Evolutionary conservation across 1,140 invertebrate genomes (phyloP).

Genomic region (Thaumetopoea pityocampa): DNA sequence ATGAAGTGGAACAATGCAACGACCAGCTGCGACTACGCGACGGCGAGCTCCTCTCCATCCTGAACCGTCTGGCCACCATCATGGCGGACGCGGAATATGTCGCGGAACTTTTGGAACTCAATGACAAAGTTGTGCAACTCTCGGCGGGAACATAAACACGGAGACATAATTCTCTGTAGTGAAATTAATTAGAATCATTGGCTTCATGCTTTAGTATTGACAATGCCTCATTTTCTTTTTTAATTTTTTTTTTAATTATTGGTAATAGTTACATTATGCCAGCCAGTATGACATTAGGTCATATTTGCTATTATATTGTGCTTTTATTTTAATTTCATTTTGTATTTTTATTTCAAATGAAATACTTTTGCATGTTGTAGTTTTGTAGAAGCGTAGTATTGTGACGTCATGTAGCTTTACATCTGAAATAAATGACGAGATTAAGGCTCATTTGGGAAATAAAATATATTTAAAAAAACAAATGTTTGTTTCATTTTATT

Average conservation of each 20-base stretch:
- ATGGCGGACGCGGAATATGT: constrained; percentile 85
- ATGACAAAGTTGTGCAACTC: constrained; percentile 83
- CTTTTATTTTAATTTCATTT: no score
- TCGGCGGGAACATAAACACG: constrained; percentile 84
- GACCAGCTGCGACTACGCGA: constrained; percentile 82
- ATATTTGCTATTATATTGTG: no score
- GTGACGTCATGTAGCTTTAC: no score
- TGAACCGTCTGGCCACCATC: constrained; percentile 80
- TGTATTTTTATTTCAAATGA: no score
- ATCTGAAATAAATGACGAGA: constrained; percentile 14
- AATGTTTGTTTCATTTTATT: constrained; percentile 13
- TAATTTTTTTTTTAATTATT: no score
- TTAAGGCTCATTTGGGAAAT: constrained; percentile 21
- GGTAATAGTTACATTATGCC: no score
- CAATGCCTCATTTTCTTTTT: no score
- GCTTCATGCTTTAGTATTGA: no score
- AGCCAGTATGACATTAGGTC: no score
- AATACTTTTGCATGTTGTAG: no score
- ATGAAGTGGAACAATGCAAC: constrained; percentile 81
- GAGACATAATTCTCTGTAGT: not conserved
- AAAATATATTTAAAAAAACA: constrained; percentile 14
- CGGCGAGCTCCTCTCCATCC: constrained; percentile 78
- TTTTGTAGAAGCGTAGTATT: no score
- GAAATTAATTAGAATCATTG: no score
- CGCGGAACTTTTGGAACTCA: constrained; percentile 82